These are phyloP conservation scores for Talpa occidentalis DNA, from an alignment of 2,113 vertebrate species.

Conservation along the genomic window DNA sequence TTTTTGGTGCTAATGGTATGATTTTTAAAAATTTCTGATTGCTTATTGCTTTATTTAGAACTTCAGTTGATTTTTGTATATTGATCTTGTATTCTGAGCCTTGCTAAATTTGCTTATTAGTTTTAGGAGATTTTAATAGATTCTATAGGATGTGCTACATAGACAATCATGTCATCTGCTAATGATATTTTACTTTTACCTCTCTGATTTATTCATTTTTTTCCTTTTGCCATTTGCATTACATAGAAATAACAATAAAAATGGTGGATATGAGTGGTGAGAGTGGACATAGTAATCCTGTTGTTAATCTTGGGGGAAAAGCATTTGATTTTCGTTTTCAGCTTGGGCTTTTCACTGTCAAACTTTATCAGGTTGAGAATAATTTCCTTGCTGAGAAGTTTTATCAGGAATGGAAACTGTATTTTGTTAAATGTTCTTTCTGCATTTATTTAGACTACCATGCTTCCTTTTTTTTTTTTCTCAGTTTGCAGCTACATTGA, in stretches of 20 bases:
- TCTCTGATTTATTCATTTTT: background rate
- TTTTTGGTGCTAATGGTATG: background rate
- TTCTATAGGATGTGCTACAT: background rate
- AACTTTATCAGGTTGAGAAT: background rate
- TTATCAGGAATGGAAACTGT: background rate
- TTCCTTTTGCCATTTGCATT: background rate
- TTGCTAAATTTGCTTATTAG: background rate
- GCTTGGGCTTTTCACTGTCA: background rate
- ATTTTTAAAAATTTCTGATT: background rate
- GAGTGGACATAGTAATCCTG: background rate
- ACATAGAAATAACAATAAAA: background rate
- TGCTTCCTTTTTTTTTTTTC: background rate
- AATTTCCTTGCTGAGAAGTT: background rate
- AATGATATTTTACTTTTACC: background rate
- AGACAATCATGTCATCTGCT: background rate
- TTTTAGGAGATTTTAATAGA: background rate
- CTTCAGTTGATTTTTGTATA: background rate
- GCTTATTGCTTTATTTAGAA: background rate
- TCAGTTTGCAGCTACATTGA: too few relatives aligned
- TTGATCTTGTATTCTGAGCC: background rate
- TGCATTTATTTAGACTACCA: conserved; percentile 1
- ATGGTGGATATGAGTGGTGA: background rate
- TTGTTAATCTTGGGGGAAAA: background rate
- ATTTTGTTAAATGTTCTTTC: conserved; percentile 18
- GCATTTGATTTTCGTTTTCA: background rate